phyloP scores from a whole-genome alignment of 2,888 invertebrate genomes.

The Agriotes lineatus region DNA sequence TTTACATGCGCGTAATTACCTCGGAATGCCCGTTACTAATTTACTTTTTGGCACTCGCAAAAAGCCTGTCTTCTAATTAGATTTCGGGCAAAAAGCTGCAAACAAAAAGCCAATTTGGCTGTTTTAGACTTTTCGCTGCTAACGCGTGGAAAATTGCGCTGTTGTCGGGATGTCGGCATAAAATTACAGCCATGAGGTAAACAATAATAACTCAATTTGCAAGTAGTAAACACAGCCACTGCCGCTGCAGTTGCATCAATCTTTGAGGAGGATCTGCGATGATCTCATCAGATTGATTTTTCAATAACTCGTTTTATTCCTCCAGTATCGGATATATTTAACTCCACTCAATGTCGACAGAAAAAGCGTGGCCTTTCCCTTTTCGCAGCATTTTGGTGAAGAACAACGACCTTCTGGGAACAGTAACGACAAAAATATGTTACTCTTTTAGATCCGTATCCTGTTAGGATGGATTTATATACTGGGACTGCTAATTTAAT shows the following conservation, averaged over 20 bases:
- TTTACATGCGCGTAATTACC: not conserved
- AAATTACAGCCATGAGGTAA: conserved; percentile 1
- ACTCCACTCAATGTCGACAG: conserved; percentile 15
- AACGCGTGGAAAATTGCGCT: not conserved
- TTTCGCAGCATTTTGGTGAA: conserved; percentile 5
- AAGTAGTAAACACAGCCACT: not conserved
- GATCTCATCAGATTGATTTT: conserved; percentile 17
- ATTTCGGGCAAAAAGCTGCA: not conserved
- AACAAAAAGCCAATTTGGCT: conserved; percentile 3
- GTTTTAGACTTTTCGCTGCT: not conserved
- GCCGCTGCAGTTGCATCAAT: conserved; percentile 3
- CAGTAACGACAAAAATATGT: conserved; percentile 18
- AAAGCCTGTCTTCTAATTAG: too few species aligned
- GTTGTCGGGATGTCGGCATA: not conserved
- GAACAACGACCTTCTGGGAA: conserved; percentile 14
- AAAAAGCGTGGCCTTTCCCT: conserved; percentile 9
- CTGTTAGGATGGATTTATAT: conserved; percentile 12
- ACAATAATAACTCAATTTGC: conserved; percentile 8
- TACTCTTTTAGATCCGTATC: conserved; percentile 13
- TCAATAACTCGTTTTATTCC: conserved; percentile 18
- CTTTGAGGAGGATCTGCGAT: conserved; percentile 10
- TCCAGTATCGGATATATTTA: conserved; percentile 12
- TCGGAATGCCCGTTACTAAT: not conserved
- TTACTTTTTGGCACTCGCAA: too few species aligned
- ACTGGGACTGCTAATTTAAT: conserved; percentile 4